Evolutionary conservation across 92 coral and sea anemone species (phyloP), one percentile per base, ranked within the genome.

Genomic region (Plumapathes pennacea): DNA sequence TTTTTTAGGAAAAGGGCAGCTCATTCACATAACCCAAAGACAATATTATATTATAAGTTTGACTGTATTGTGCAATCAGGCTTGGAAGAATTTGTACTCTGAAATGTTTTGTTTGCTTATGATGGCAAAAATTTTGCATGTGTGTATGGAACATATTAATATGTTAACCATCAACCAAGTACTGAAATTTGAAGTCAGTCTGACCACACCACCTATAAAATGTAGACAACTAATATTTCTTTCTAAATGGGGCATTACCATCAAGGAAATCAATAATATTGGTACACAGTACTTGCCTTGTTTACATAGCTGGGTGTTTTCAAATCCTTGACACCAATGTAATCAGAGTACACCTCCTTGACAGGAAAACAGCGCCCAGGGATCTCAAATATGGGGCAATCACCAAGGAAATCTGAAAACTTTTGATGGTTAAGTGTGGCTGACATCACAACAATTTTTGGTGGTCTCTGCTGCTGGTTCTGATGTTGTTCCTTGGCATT

Each of bases 351-450:
- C 20, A 70, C 42, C 10, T 66, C 67, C 34, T 82, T 78, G 43
- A 90, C 97, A 38, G 97, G 88, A 63, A 38, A 86, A 48, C 78
- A 74, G 29, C 88, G 76, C 6, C 97, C 97, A 21, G 97, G 95
- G 19, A 90, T 90, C 34, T 90, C 90, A 62, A 90, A 67, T 57
- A 90, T 90, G 44, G 97, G 95, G 66, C 97, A 90, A 34, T 33
- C 62, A 38, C 77, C 82, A 44, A 90, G 79, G 67, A 90, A 90
- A 13, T 78, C 63, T 7, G 97, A 78, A 46, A 90, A 90, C 77
- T 86, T 90, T 51, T 90, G 75, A 41, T 74, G 90, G 69, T 90
- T 71, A 20, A 90, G 69, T 8, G 97, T 86, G 15, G 97, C 97
- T 9, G 97, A 90, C 97, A 90, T 90, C 33, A 86, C 64, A 19